Evolutionary conservation across 1,140 invertebrate genomes (phyloP).

Genomic region (Onthophagus taurus): DNA sequence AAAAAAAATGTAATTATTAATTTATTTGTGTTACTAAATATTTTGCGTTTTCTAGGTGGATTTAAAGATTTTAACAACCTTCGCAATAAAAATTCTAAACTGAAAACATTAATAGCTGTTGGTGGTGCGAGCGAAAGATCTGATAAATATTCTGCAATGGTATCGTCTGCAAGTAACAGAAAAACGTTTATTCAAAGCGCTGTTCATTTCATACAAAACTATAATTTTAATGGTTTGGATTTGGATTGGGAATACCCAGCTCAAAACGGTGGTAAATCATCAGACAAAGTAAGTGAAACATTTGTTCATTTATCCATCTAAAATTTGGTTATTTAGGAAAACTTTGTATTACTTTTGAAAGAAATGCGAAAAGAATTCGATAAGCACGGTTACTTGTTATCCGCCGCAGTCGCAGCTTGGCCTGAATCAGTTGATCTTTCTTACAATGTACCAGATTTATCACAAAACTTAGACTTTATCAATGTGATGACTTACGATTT

Average conservation of each 20-base stretch:
- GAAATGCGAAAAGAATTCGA: slow-evolving; percentile 22
- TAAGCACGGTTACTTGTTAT: slow-evolving; percentile 19
- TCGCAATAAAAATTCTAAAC: slow-evolving; percentile 46
- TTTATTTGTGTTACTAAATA: no score
- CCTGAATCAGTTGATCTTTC: slow-evolving; percentile 50
- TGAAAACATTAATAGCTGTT: slow-evolving; percentile 58
- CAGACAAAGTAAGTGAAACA: slow-evolving; percentile 10
- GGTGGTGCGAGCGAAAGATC: slow-evolving; percentile 68
- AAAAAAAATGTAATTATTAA: not conserved
- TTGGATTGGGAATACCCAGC: slow-evolving; percentile 73
- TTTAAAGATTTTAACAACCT: slow-evolving; percentile 38
- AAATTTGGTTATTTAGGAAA: slow-evolving; percentile 22
- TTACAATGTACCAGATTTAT: slow-evolving; percentile 83
- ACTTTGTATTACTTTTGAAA: slow-evolving; percentile 23
- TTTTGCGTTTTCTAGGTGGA: not conserved
- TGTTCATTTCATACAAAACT: slow-evolving; percentile 22
- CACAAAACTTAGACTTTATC: slow-evolving; percentile 61
- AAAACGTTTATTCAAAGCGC: slow-evolving; percentile 41
- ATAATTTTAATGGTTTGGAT: slow-evolving; percentile 62
- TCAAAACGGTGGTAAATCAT: slow-evolving; percentile 7
- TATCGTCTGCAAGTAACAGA: slow-evolving; percentile 13
- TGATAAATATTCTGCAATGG: slow-evolving; percentile 45
- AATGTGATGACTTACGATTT: slow-evolving; percentile 62
- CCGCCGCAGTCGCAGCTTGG: slow-evolving; percentile 22
- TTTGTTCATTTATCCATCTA: no score